phyloP scores from a whole-genome alignment of 2,113 vertebrate genomes.

The Atherinomorus stipes region DNA sequence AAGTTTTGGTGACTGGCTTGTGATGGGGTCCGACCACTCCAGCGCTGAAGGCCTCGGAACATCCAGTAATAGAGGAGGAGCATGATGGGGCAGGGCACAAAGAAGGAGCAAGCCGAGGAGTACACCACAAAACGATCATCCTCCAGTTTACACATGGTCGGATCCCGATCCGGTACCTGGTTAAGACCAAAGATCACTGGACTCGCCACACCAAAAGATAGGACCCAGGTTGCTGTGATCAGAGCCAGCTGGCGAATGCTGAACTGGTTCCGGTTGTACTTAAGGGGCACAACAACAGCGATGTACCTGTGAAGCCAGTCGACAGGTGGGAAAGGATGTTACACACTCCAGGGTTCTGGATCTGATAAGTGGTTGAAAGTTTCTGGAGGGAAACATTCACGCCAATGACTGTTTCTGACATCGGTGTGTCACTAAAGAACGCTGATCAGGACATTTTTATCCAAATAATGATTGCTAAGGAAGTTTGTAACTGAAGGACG shows the following conservation, averaged over 20 bases:
- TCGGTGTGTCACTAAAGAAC: too few relatives aligned
- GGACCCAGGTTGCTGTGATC: conserved; percentile 81
- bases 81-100: conserved; percentile 84
- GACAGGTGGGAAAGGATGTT: not conserved
- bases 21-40: conserved; percentile 73
- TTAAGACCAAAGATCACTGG: conserved; percentile 83
- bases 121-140: conserved; percentile 82
- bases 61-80: conserved; percentile 83
- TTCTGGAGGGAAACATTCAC: too few relatives aligned
- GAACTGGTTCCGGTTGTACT: conserved; percentile 85
- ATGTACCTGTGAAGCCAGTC: conserved; percentile 74
- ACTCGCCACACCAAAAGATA: conserved; percentile 81
- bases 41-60: conserved; percentile 78
- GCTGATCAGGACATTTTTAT: too few relatives aligned
- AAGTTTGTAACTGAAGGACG: too few relatives aligned
- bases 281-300: conserved; percentile 81
- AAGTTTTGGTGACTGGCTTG: conserved; percentile 44
- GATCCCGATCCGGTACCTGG: conserved; percentile 74
- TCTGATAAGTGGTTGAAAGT: too few relatives aligned
- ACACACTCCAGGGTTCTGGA: too few relatives aligned
- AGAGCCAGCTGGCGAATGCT: conserved; percentile 80
- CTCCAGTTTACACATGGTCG: conserved; percentile 78
- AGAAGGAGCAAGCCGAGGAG: conserved; percentile 84
- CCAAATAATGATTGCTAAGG: too few relatives aligned
- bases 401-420: too few relatives aligned